Evolutionary conservation across 30 jellyfish, hydroid and myxozoan species (phyloP).

Genomic region (Nemopilema nomurai): DNA sequence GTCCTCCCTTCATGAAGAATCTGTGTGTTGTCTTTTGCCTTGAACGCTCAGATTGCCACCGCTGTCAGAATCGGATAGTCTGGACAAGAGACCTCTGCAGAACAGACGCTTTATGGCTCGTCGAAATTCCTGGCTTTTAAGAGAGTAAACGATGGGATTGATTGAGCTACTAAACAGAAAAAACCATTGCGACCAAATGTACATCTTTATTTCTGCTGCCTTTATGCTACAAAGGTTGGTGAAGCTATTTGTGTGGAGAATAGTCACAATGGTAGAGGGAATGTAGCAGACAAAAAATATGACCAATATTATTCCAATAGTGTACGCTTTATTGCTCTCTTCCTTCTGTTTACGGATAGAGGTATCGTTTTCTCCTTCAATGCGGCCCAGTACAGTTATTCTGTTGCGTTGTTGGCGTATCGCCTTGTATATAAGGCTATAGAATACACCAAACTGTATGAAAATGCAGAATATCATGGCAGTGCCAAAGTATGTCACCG

Average conservation of each 20-base stretch:
- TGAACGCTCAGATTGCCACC: background rate
- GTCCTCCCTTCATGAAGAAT: background rate
- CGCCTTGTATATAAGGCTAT: background rate
- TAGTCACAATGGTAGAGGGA: background rate
- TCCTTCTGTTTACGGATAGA: background rate
- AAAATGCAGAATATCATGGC: background rate
- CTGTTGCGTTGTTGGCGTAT: conserved; percentile 12
- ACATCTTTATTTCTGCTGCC: background rate
- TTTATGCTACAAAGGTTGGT: background rate
- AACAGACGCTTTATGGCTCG: background rate
- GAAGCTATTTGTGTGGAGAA: background rate
- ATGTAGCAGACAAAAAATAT: conserved; percentile 2
- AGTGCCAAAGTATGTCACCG: background rate
- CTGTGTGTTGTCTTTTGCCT: background rate
- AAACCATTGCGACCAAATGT: background rate
- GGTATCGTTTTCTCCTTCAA: background rate
- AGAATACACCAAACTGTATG: background rate
- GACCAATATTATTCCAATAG: conserved; percentile 8
- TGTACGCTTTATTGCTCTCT: conserved; percentile 10
- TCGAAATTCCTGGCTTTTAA: background rate
- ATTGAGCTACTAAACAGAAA: background rate
- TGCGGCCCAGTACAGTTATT: background rate
- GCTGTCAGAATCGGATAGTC: background rate
- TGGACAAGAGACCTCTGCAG: background rate
- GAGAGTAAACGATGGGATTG: background rate